phyloP scores from a whole-genome alignment of 2,888 invertebrate species.

The Agrotis segetum region DNA sequence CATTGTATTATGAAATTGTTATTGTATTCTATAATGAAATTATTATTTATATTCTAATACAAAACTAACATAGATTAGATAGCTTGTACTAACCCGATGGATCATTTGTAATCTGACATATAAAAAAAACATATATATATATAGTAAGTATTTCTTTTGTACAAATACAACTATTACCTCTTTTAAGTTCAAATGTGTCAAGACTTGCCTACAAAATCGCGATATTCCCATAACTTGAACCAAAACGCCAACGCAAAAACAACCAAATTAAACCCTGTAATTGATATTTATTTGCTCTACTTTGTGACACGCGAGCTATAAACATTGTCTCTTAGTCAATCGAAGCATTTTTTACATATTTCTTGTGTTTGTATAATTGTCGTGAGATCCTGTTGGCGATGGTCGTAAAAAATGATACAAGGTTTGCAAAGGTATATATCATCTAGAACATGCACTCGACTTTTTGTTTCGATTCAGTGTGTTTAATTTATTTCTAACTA shows the following conservation, averaged over 20 bases:
- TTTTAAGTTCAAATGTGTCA: background rate
- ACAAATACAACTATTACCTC: background rate
- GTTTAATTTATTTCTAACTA: no score
- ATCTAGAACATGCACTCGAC: background rate
- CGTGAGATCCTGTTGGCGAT: constrained; percentile 6
- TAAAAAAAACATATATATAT: no score
- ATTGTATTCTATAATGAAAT: no score
- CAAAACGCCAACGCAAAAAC: constrained; percentile 60
- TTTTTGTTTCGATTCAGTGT: no score
- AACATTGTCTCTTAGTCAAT: constrained; percentile 70
- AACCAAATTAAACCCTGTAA: constrained; percentile 74
- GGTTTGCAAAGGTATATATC: background rate
- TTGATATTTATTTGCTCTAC: constrained; percentile 79
- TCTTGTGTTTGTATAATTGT: constrained; percentile 35
- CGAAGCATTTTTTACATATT: constrained; percentile 54
- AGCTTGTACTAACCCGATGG: no score
- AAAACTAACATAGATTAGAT: no score
- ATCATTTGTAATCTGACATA: no score
- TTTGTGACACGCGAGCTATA: constrained; percentile 63
- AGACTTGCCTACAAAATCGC: background rate
- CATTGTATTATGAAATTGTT: no score
- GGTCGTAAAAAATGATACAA: background rate
- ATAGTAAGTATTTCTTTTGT: no score
- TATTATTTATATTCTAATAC: no score
- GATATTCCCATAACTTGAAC: constrained; percentile 46